These are phyloP conservation scores for Lates japonicus DNA, from an alignment of 2,797 vertebrate species.

Conservation along the genomic window DNA sequence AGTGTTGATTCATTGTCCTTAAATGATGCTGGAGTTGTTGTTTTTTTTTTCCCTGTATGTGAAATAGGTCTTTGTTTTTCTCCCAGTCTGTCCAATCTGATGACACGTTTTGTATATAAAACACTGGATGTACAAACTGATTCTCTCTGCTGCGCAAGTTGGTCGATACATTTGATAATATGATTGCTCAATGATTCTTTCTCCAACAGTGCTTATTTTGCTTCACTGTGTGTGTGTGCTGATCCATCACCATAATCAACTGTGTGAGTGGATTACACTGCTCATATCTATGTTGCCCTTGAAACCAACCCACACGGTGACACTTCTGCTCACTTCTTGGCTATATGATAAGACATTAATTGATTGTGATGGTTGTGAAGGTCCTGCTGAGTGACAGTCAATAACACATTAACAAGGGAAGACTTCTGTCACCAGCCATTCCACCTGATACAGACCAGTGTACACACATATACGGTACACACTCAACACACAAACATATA, in stretches of 20 bases:
- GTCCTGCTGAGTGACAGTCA: constrained; percentile 65
- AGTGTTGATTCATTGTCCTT: constrained; percentile 15
- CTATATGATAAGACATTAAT: constrained; percentile 66
- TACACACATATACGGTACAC: neutral
- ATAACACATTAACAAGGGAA: constrained; percentile 52
- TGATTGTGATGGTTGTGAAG: constrained; percentile 69
- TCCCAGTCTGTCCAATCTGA: neutral
- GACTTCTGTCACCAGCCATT: constrained; percentile 59
- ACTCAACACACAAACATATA: constrained; percentile 16
- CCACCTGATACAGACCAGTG: constrained; percentile 19
- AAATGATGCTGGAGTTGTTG: neutral
- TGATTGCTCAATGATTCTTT: neutral
- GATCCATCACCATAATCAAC: constrained; percentile 7
- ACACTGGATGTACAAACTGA: neutral
- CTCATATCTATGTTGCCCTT: constrained; percentile 56
- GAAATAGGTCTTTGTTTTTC: neutral
- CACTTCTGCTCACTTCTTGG: constrained; percentile 34
- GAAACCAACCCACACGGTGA: constrained; percentile 44
- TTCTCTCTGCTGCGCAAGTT: neutral
- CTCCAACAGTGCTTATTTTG: neutral
- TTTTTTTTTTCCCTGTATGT: neutral
- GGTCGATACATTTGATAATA: neutral
- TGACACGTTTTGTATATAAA: constrained; percentile 3
- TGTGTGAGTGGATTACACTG: constrained; percentile 4
- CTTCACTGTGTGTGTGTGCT: neutral